phyloP scores from a whole-genome alignment of 2,113 vertebrate species.

The Corythornis madagascariensis region DNA sequence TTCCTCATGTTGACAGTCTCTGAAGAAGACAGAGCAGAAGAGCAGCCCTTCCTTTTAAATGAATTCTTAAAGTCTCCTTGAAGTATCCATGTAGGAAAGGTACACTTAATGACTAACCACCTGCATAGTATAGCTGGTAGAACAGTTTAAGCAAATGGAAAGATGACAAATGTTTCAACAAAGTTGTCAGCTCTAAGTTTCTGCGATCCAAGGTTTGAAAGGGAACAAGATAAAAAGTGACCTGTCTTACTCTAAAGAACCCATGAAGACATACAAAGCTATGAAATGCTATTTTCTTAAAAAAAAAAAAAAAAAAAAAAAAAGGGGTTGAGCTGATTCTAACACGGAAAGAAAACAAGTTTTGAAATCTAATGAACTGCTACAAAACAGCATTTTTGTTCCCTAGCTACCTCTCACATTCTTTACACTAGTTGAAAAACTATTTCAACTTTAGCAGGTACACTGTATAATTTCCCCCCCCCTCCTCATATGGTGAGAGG shows the following conservation, averaged over 20 bases:
- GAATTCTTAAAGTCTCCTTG: not conserved
- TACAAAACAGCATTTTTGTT: not conserved
- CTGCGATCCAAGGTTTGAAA: not conserved
- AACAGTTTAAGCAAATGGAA: not conserved
- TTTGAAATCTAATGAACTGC: not conserved
- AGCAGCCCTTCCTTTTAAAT: not conserved
- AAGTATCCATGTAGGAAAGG: not conserved
- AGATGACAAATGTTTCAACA: not conserved
- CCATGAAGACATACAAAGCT: no score
- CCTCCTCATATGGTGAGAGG: not conserved
- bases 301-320: not conserved
- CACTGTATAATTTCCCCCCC: not conserved
- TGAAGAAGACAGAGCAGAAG: not conserved
- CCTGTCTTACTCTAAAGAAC: not conserved
- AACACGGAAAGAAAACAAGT: not conserved
- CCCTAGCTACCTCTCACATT: not conserved
- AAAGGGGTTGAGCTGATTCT: not conserved
- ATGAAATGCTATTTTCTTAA: not conserved
- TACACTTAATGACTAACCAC: not conserved
- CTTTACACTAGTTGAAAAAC: not conserved
- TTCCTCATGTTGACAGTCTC: not conserved
- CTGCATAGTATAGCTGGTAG: not conserved
- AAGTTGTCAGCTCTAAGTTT: not conserved
- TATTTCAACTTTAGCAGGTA: not conserved
- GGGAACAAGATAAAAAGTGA: not conserved